Conservation (phyloP, 2,888 invertebrate species). For the Perdita meconis region DNA sequence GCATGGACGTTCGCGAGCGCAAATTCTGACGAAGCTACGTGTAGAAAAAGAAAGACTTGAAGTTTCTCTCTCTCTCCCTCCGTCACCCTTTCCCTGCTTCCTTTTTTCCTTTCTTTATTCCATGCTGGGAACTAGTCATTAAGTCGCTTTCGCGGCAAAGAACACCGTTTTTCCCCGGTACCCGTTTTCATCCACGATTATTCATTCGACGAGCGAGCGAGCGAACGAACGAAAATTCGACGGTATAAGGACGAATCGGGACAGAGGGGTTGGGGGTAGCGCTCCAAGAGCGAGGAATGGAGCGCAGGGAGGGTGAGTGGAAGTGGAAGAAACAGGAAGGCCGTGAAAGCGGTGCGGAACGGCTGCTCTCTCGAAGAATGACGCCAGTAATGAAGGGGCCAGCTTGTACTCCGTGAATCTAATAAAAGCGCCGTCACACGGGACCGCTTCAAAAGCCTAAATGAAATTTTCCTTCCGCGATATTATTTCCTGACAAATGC, state of each 20-base stretch:
- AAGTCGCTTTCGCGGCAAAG: conserved; percentile 5
- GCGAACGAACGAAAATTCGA: not conserved
- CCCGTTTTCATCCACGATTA: not conserved
- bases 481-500: conserved; percentile 11
- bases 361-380: conserved; percentile 28
- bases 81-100: too few relatives aligned
- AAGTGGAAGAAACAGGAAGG: not conserved
- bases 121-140: conserved; percentile 1
- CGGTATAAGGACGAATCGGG: not conserved
- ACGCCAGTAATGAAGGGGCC: conserved; percentile 41
- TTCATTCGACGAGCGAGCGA: not conserved
- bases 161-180: not conserved
- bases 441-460: conserved; percentile 35
- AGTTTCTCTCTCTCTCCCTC: not conserved
- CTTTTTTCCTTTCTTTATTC: not conserved
- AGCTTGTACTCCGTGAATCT: conserved; percentile 31
- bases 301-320: not conserved
- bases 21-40: conserved; percentile 15
- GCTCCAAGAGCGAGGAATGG: not conserved
- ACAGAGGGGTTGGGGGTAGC: too few relatives aligned
- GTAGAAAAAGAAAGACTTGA: not conserved
- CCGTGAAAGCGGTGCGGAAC: conserved; percentile 2
- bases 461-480: conserved; percentile 48
- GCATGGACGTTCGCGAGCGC: not conserved
- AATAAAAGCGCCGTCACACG: conserved; percentile 43